Evolutionary conservation across 2,113 vertebrate genomes (phyloP).

Genomic region (Brienomyrus brachyistius): DNA sequence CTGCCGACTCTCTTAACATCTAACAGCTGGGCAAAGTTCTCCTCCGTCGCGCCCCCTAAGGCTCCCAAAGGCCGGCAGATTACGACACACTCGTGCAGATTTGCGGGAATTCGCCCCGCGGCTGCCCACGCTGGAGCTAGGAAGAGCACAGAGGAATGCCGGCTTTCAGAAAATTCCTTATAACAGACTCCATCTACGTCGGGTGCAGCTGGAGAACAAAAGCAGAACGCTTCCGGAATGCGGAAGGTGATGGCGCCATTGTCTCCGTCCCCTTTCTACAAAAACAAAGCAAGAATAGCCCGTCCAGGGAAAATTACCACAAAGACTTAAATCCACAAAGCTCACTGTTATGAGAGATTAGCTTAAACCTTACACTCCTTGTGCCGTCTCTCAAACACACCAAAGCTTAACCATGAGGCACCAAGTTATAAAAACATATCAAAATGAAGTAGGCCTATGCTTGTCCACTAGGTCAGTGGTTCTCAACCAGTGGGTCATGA

Average conservation of each 20-base stretch:
- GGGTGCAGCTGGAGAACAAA: neutral
- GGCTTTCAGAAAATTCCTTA: neutral
- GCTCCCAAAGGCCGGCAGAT: neutral
- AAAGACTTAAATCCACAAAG: neutral
- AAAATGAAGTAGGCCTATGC: neutral
- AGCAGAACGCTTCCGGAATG: neutral
- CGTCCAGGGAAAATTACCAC: neutral
- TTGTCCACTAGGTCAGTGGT: neutral
- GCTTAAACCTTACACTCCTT: neutral
- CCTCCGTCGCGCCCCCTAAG: neutral
- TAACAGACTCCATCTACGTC: neutral
- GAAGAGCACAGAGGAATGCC: neutral
- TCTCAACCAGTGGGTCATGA: neutral
- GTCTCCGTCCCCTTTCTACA: neutral
- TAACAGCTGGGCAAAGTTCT: neutral
- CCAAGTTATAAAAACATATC: neutral
- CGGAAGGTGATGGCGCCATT: constrained; percentile 5
- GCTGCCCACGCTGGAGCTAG: neutral
- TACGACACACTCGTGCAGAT: neutral
- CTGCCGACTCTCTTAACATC: neutral
- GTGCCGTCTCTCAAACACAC: neutral
- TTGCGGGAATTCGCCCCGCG: neutral
- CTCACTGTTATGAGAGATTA: neutral
- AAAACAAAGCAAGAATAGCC: neutral
- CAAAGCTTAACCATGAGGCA: neutral